Evolutionary conservation across 1,140 invertebrate genomes (phyloP).

Genomic region (Micrasema minimum): DNA sequence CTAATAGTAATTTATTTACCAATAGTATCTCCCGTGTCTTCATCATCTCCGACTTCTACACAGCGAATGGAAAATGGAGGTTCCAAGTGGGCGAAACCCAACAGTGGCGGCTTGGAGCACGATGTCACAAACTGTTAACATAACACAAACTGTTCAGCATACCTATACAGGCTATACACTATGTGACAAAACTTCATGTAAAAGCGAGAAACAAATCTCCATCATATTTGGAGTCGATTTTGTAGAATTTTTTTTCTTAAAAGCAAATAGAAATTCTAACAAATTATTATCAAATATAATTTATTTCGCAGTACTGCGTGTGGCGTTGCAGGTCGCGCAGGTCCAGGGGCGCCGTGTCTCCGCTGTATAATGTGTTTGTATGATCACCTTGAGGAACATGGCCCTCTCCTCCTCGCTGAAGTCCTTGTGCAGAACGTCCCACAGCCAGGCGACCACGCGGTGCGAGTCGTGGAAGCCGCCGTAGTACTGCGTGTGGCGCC

Average conservation of each 20-base stretch:
- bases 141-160: too few species aligned
- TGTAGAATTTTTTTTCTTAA: too few species aligned
- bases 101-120: constrained; percentile 96
- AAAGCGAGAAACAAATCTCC: too few species aligned
- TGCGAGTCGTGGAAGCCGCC: constrained; percentile 99
- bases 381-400: constrained; percentile 88
- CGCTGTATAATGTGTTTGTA: too few species aligned
- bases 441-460: constrained; percentile 97
- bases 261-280: too few species aligned
- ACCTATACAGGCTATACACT: too few species aligned
- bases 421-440: constrained; percentile 97
- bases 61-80: constrained; percentile 99
- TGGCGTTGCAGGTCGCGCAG: constrained; percentile 89
- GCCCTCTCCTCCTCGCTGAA: constrained; percentile 91
- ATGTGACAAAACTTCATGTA: too few species aligned
- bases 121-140: constrained; percentile 94
- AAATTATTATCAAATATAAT: too few species aligned
- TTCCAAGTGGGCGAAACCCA: constrained; percentile 97
- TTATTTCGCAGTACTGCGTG: constrained; percentile 99
- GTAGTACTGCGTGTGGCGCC: constrained; percentile 97
- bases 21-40: constrained; percentile 96
- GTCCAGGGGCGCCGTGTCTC: constrained; percentile 91
- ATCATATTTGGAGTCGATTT: too few species aligned
- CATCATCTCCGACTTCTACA: constrained; percentile 98
- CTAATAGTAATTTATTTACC: too few species aligned